Conservation (phyloP, 2,113 vertebrate genomes). For the Stictonetta naevosa region DNA sequence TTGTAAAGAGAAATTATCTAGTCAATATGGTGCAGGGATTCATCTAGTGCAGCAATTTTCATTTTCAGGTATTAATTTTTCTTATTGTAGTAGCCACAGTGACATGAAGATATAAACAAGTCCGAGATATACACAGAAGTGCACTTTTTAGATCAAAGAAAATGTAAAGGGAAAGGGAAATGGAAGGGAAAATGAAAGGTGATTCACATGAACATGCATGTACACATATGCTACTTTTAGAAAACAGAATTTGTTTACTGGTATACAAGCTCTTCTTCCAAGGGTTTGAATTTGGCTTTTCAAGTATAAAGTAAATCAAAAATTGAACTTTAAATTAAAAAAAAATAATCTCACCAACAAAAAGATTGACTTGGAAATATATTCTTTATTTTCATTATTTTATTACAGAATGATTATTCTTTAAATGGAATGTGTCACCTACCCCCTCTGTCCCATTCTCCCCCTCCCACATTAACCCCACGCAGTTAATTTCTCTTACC, state of each 20-base stretch:
- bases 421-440: too few relatives aligned
- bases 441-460: background rate
- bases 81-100: background rate
- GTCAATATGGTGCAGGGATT: background rate
- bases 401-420: background rate
- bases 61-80: background rate
- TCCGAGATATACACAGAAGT: background rate
- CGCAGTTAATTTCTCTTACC: accelerated
- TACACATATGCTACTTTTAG: background rate
- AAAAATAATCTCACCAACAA: background rate
- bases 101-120: background rate
- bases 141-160: background rate
- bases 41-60: background rate
- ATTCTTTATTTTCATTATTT: background rate
- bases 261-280: background rate
- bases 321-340: too few relatives aligned
- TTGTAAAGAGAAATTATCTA: background rate
- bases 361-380: too few relatives aligned
- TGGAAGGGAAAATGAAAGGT: background rate
- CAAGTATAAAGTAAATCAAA: background rate
- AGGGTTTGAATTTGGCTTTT: background rate
- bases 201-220: background rate
- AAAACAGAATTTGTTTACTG: background rate
- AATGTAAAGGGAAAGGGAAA: background rate
- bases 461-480: background rate